Percentiles rank a stretch among this genome's conserved stretches.
Conservation (phyloP, 2,113 vertebrate species). For the Leptocoma aspasia region DNA sequence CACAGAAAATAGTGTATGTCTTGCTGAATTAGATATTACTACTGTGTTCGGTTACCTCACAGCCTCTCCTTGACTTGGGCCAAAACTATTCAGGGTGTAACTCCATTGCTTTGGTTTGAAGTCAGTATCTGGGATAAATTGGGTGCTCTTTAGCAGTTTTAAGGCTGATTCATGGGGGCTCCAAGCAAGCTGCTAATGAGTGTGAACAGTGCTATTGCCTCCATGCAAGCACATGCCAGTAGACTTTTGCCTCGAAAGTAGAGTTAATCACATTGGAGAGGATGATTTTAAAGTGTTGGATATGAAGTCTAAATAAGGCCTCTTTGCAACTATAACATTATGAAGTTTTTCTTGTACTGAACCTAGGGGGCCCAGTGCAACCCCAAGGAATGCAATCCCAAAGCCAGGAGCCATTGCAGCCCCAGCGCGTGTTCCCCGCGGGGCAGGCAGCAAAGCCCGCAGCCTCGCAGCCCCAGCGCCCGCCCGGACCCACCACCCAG, state of each 20-base stretch:
- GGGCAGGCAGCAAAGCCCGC: conserved; percentile 76
- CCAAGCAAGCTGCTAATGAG: background rate
- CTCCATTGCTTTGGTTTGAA: background rate
- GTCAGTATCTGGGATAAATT: background rate
- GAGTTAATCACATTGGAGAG: background rate
- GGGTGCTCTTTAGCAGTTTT: background rate
- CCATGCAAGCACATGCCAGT: background rate
- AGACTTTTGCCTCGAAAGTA: background rate
- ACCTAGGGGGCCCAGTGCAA: conserved; percentile 92
- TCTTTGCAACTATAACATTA: conserved; percentile 72
- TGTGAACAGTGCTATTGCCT: background rate
- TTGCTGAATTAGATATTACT: background rate
- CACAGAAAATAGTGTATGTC: conserved; percentile 5
- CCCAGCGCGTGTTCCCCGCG: conserved; percentile 70
- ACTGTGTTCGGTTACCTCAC: background rate
- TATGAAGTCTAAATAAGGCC: conserved; percentile 63
- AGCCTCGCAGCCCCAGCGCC: conserved; percentile 68
- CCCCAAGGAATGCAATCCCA: conserved; percentile 86
- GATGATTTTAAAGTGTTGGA: conserved; percentile 62
- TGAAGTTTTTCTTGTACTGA: conserved; percentile 82
- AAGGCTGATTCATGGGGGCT: background rate
- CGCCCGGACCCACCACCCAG: conserved; percentile 81
- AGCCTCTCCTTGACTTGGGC: background rate
- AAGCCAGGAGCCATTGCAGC: conserved; percentile 83
- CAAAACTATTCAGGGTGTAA: background rate